These are phyloP conservation scores for Cantharis rufa DNA, from an alignment of 2,888 invertebrate genomes.

Conservation along the genomic window DNA sequence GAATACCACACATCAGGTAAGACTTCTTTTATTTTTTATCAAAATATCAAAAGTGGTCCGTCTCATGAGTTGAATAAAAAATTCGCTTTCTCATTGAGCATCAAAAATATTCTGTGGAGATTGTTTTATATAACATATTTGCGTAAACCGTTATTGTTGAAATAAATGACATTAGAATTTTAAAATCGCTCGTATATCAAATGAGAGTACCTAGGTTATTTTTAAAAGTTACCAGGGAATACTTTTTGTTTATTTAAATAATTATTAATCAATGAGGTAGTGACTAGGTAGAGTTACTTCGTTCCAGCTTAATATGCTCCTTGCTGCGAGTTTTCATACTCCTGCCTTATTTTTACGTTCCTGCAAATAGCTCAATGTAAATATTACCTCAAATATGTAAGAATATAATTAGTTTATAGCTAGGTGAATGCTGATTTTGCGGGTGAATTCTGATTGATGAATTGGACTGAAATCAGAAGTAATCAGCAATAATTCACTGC, in stretches of 20 bases:
- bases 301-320: too few species aligned
- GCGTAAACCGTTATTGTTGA: neutral
- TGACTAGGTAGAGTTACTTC: too few species aligned
- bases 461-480: too few species aligned
- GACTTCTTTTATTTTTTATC: slow-evolving; percentile 29
- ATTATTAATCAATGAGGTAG: neutral
- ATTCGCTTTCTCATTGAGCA: neutral
- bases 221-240: neutral
- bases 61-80: neutral
- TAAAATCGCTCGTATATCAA: neutral
- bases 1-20: slow-evolving; percentile 95
- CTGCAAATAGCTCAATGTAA: too few species aligned
- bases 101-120: neutral
- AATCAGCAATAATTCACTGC: too few species aligned
- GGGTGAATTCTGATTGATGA: too few species aligned
- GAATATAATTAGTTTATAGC: too few species aligned
- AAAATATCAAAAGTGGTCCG: neutral
- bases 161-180: neutral
- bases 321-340: too few species aligned
- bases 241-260: neutral
- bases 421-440: too few species aligned
- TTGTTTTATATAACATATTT: neutral
- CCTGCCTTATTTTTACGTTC: too few species aligned
- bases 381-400: too few species aligned
- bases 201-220: neutral